Evolutionary conservation across 1,140 invertebrate genomes (phyloP).

Genomic region (Brachionus sp.): DNA sequence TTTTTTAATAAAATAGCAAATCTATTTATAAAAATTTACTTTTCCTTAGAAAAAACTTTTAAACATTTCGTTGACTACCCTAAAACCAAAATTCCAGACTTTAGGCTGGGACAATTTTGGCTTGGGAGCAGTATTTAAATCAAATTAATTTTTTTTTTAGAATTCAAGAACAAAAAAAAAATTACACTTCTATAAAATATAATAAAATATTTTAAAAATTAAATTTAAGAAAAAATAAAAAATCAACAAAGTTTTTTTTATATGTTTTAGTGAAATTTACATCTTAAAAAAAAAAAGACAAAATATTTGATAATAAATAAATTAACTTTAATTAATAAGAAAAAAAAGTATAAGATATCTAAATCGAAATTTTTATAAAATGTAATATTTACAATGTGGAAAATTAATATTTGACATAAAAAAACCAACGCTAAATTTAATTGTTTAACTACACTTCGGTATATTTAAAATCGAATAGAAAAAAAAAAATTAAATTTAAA

Average conservation of each 20-base stretch:
- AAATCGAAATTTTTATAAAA: not conserved
- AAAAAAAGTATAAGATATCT: not conserved
- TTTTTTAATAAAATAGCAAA: not conserved
- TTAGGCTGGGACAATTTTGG: not conserved
- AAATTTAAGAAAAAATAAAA: not conserved
- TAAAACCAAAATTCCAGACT: not conserved
- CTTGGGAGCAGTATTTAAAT: not conserved
- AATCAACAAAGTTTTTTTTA: not conserved
- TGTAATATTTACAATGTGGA: not conserved
- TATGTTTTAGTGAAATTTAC: not conserved
- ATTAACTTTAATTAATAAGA: not conserved
- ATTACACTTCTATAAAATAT: not conserved
- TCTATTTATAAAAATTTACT: not conserved
- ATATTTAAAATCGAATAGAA: not conserved
- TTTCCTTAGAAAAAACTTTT: too few relatives aligned
- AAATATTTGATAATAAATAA: not conserved
- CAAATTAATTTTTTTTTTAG: not conserved
- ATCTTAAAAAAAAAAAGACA: not conserved
- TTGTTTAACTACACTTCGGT: not conserved
- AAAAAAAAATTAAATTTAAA: not conserved
- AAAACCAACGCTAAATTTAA: not conserved
- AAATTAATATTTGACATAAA: not conserved
- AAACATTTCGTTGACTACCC: too few relatives aligned
- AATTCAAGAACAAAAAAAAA: not conserved
- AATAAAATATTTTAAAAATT: not conserved